phyloP scores from a whole-genome alignment of 2,113 vertebrate species.

The Pavo muticus region DNA sequence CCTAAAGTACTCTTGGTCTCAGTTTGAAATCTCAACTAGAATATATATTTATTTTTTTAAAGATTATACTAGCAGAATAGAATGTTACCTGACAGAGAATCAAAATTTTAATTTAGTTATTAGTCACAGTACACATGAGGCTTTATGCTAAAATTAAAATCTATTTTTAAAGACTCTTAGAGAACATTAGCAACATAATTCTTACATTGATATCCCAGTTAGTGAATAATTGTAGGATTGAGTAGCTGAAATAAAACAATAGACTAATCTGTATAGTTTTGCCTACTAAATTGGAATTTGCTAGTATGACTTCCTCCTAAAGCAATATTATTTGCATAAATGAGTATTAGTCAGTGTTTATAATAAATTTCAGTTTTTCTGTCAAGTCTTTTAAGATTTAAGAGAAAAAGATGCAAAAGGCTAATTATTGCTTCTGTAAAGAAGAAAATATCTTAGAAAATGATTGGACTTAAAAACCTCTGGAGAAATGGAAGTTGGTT shows the following conservation, averaged over 20 bases:
- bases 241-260: not conserved
- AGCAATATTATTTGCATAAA: not conserved
- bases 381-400: not conserved
- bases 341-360: not conserved
- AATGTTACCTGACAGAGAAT: not conserved
- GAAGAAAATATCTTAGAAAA: not conserved
- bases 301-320: not conserved
- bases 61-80: not conserved
- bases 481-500: not conserved
- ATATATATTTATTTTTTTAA: not conserved
- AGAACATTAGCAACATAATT: not conserved
- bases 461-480: not conserved
- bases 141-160: not conserved
- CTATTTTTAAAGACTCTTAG: not conserved
- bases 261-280: not conserved
- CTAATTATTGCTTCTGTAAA: not conserved
- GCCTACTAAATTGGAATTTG: not conserved
- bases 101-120: not conserved
- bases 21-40: not conserved
- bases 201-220: not conserved
- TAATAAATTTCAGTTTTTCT: not conserved
- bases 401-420: not conserved
- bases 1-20: not conserved
- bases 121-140: not conserved
- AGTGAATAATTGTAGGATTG: not conserved